phyloP scores from a whole-genome alignment of 1,140 invertebrate genomes.

The Telenomus remus region DNA sequence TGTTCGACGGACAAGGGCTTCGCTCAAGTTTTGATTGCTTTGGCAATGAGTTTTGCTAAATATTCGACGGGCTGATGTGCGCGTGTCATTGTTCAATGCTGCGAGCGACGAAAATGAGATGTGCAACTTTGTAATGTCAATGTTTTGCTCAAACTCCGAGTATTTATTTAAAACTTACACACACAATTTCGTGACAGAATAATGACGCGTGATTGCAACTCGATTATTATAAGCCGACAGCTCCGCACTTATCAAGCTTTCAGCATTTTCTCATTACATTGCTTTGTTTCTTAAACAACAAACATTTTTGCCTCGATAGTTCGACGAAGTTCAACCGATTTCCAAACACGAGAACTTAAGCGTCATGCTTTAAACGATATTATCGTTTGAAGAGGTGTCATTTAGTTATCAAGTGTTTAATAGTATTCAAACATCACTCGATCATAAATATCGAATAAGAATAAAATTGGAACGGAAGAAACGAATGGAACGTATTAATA shows the following conservation, averaged over 20 bases:
- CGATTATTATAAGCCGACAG: constrained; percentile 1
- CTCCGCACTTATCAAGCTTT: too few species aligned
- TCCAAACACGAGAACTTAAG: too few species aligned
- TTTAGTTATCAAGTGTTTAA: too few species aligned
- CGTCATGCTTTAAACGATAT: too few species aligned
- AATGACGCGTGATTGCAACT: constrained; percentile 27
- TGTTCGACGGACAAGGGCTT: constrained; percentile 62
- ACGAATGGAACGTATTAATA: too few species aligned
- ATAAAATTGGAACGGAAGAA: too few species aligned
- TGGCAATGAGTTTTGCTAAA: constrained; percentile 73
- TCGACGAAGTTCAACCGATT: too few species aligned
- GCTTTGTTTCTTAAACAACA: not conserved
- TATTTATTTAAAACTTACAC: constrained; percentile 47
- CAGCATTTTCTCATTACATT: too few species aligned
- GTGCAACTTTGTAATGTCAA: constrained; percentile 52
- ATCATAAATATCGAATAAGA: too few species aligned
- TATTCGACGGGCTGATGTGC: constrained; percentile 70
- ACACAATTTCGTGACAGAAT: constrained; percentile 23
- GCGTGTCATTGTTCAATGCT: constrained; percentile 51
- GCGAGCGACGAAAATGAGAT: constrained; percentile 50
- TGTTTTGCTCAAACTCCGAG: constrained; percentile 30
- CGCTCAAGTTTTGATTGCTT: constrained; percentile 73
- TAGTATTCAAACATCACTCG: too few species aligned
- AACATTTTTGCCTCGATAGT: not conserved
- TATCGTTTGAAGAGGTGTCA: too few species aligned